phyloP scores from a whole-genome alignment of 2,888 invertebrate genomes.

The Schizaphis graminum region DNA sequence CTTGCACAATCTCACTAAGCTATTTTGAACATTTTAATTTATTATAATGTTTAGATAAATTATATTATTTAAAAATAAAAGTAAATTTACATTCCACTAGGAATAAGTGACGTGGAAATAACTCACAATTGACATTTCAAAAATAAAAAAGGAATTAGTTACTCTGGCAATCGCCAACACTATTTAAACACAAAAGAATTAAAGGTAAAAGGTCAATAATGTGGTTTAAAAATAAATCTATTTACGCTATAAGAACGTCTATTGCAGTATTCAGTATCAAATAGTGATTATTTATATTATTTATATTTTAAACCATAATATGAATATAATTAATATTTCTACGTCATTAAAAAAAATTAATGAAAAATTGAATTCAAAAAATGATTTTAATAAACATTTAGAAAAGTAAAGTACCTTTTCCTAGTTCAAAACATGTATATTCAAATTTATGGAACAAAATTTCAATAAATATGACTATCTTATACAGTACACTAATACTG shows the following conservation, averaged over 20 bases:
- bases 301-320: not conserved
- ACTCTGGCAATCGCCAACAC: conserved; percentile 33
- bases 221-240: conserved; percentile 43
- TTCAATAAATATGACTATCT: not conserved
- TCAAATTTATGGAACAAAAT: not conserved
- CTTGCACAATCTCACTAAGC: not conserved
- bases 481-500: not conserved
- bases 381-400: not conserved
- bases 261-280: not conserved
- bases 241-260: not conserved
- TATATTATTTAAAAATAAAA: conserved; percentile 3
- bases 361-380: not conserved
- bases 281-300: conserved; percentile 46
- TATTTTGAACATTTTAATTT: not conserved
- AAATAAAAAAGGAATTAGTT: conserved; percentile 25
- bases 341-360: not conserved
- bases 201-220: conserved; percentile 58
- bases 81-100: conserved; percentile 5
- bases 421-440: not conserved
- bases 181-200: not conserved
- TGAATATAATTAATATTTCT: not conserved
- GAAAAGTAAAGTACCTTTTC: not conserved
- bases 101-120: conserved; percentile 35
- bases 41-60: not conserved
- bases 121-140: conserved; percentile 44